Base-by-base conservation (phyloP, 2,888 invertebrate genomes). In the Diplolepis rosae region DNA sequence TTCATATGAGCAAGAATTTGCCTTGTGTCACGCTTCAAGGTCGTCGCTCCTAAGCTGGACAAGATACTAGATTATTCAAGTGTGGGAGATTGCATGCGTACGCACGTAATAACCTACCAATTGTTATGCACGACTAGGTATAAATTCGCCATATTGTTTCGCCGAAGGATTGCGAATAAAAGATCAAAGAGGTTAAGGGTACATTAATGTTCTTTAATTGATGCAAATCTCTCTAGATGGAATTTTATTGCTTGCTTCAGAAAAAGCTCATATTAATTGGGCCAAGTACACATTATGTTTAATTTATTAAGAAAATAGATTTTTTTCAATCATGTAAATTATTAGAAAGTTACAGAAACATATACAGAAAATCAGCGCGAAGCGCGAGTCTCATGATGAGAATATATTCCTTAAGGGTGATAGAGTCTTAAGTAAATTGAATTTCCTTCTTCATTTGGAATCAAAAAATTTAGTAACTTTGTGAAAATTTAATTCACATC, bases 1-100 rank as follows among this genome's bases (percentile, higher is more conserved):
- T 69, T 52, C 66, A 22, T 70, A 54, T 42, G n/a, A 54, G 50
- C 65, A 72, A 68, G 71, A 74, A 74, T 71, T 74, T 68, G 45
- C 71, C 71, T 72, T 66, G 52, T 70, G 69, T 72, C 45, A 70
- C 68, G 56, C 66, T 68, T 71, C 71, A 74, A 74, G 74, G 74
- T 74, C 74, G 68, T 72, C 68, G 54, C 22, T 69, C 65, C 65
- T 45, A 65, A 32, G 39, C 35, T 24, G 39, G 24, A 39, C 35
- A 35, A 61, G 66, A 69, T 67, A 65, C 52, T 68, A 74, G 68
- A 24, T 50, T 69, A 54, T 65, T 28, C 50, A 18, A 71, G 74
- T 74, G 74, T 74, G 72, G 74, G 74, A 68, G 74, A 68, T 70
- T 61, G 48, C 28, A 50, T 51, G 24, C n/a, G n/a, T 50, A 35